Evolutionary conservation across 2,888 invertebrate genomes (phyloP), one percentile per base, ranked within the genome.

Genomic region (Drosophila tanythrix): DNA sequence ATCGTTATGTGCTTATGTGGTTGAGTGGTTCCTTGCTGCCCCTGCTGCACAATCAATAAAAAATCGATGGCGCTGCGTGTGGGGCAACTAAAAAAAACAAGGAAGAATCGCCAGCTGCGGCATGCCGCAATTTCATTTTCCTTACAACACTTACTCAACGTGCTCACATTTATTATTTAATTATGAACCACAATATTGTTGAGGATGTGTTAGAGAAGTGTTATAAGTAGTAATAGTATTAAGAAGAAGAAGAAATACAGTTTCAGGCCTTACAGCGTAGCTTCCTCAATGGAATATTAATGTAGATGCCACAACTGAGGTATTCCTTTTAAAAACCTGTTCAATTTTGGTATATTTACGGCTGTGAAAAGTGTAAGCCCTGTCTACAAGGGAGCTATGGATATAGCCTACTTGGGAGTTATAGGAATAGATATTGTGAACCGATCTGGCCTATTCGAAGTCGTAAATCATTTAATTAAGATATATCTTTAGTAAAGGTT

Each of bases 1-100:
- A 3, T 38, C 3, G 11, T 81, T 10, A 61, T 27, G 40, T 38
- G 43, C 11, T 33, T n/a, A 53, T 25, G 1, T 55, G n/a, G 38
- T 36, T 46, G 50, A 21, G n/a, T 35, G 53, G 1, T 15, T 67
- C 27, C 36, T 25, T 18, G 25, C 55, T 55, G 18, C 48, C 43
- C 15, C 35, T 36, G 66, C 21, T 52, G 69, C 71, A 53, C 50
- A 84, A 88, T 85, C 84, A 70, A 86, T 88, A 82, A 81, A 38
- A 56, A 56, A 38, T 56, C 56, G 36, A 56, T 56, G 38, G 10
- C 56, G 13, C 27, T 56, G 38, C 29, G 38, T 56, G 36, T 27
- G 50, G 18, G 48, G 27, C 18, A 50, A 10, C 18, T 1, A 29
- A 27, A 81, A 80, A 21, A 48, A 43, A 63, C 36, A 38, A 11